These are phyloP conservation scores for Silurus aristotelis DNA, from an alignment of 2,797 vertebrate genomes.

Conservation along the genomic window DNA sequence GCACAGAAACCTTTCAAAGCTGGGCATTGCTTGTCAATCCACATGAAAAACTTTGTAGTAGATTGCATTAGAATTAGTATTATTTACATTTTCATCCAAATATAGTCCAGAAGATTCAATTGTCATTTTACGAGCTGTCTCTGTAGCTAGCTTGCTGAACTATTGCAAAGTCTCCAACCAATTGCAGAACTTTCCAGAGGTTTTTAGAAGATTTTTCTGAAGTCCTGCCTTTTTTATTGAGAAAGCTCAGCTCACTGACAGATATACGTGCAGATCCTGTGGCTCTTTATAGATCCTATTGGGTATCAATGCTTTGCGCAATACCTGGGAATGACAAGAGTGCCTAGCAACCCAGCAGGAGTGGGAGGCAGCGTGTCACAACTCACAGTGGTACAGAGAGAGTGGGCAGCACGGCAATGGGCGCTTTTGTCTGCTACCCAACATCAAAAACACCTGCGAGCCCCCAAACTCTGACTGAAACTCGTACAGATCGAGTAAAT, in stretches of 20 bases:
- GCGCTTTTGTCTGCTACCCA: slow-evolving; percentile 43
- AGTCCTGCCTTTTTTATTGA: neutral
- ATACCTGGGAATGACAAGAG: slow-evolving; percentile 53
- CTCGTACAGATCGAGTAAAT: slow-evolving; percentile 11
- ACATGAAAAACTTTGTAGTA: neutral
- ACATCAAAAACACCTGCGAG: slow-evolving; percentile 41
- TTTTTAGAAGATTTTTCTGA: neutral
- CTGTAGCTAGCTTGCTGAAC: neutral
- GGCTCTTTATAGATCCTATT: slow-evolving; percentile 18
- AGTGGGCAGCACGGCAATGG: slow-evolving; percentile 37
- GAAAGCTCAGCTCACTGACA: neutral
- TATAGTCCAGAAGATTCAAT: no score
- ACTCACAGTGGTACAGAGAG: slow-evolving; percentile 48
- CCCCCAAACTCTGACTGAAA: slow-evolving; percentile 25
- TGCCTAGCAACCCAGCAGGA: slow-evolving; percentile 52
- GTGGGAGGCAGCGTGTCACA: slow-evolving; percentile 54
- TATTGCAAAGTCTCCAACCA: neutral
- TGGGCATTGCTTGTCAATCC: neutral
- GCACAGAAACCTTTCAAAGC: neutral
- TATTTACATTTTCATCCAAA: neutral
- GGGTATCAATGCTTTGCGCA: slow-evolving; percentile 33
- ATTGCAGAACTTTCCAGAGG: neutral
- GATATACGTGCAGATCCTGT: slow-evolving; percentile 4
- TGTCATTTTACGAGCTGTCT: neutral
- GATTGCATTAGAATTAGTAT: neutral